These are phyloP conservation scores for Clunio marinus DNA, from an alignment of 2,888 invertebrate genomes.

Conservation along the genomic window DNA sequence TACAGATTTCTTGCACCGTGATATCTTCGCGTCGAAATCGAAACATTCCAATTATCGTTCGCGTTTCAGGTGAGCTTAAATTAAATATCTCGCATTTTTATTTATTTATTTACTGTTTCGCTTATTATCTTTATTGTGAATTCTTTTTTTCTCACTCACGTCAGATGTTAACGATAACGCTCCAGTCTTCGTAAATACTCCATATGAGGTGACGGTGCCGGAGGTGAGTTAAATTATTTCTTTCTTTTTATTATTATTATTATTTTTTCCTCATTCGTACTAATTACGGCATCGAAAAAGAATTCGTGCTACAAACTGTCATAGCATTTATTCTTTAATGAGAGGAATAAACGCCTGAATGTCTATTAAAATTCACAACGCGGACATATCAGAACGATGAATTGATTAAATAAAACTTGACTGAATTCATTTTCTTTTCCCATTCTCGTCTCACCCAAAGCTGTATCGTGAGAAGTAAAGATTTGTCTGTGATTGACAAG, in stretches of 20 bases:
- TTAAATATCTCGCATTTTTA: conserved; percentile 4
- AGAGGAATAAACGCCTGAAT: conserved; percentile 22
- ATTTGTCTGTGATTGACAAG: conserved; percentile 2
- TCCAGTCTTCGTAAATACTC: conserved; percentile 76
- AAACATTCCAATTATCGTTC: conserved; percentile 81
- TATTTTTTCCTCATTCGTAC: no score
- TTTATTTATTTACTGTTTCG: background rate
- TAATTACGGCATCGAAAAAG: background rate
- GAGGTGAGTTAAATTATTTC: conserved; percentile 62
- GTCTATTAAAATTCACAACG: conserved; percentile 25
- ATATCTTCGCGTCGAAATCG: conserved; percentile 73
- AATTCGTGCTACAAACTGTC: background rate
- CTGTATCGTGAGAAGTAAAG: background rate
- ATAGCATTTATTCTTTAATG: background rate
- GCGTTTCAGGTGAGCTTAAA: conserved; percentile 58
- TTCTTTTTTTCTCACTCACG: background rate
- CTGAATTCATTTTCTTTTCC: background rate
- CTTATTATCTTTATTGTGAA: background rate
- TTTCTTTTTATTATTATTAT: no score
- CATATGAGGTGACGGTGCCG: conserved; percentile 77
- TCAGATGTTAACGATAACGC: conserved; percentile 83
- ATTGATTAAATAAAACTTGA: conserved; percentile 3
- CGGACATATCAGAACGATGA: background rate
- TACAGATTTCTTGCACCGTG: conserved; percentile 77
- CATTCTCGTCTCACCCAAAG: no score